Evolutionary conservation across 2,113 vertebrate species (phyloP), one percentile per base, ranked within the genome.

Genomic region (Boulengeromyrus knoepffleri): DNA sequence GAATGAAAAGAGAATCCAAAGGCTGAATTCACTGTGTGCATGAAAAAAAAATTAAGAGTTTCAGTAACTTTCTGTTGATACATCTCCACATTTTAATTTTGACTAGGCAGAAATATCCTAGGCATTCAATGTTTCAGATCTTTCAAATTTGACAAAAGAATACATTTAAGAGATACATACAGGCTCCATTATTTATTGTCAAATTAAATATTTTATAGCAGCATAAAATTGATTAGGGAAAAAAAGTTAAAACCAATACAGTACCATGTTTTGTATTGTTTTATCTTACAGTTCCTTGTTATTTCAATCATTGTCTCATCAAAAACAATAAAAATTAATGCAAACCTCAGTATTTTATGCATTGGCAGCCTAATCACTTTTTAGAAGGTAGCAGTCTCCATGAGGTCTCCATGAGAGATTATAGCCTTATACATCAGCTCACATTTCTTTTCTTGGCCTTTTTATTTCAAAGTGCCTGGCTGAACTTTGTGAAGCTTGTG

Each of bases 401-500:
- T 10, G n/a, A 66, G 62, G 53, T 24, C 53, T 58, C 0, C 27
- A 31, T 13, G 66, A 58, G 7, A 70, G 62, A 31, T 17, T 31
- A 6, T 89, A 87, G 90, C 39, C 87, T 52, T 27, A 27, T 52
- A 49, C 27, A 90, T 89, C 91, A 91, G 92, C 92, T 94, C 91
- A 45, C 86, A 89, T 89, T 80, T 58, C 91, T 89, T 91, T 93
- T 93, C 90, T 93, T 91, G 90, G 90, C 92, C 92, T 92, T 94
- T 74, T 15, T 53, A 94, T 94, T 95, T 95, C 91, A 94, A 95
- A 96, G 95, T 90, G 93, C 89, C 58, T 77, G 94, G 95, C 93
- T 97, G 96, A 98, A 97, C 97, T 98, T 96, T 96, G 96, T 96
- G 96, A 96, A 95, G 95, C 96, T 96, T 96, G 94, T 93, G 97